Evolutionary conservation across 2,113 vertebrate species (phyloP), one percentile per base, ranked within the genome.

Genomic region (Catagonus wagneri): DNA sequence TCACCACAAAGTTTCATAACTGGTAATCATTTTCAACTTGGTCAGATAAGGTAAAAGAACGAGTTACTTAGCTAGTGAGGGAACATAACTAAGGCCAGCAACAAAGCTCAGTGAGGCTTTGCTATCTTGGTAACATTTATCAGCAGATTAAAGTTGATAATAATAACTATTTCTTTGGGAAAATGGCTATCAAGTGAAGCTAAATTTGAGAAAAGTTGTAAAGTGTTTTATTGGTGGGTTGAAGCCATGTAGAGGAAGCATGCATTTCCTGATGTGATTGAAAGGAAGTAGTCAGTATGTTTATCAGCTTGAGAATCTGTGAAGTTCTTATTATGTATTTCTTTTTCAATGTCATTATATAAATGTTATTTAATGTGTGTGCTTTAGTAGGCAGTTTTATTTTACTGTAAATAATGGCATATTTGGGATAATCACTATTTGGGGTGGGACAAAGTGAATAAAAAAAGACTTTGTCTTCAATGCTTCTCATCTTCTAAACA

Each of bases 301-400:
- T 60, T 17, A 16, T 89, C 65, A 92, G 17, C 39, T 61, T 81
- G 11, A 90, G 19, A n/a, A 72, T 52, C 58, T 71, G 11, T 66
- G 22, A 44, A 56, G 58, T 14, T 80, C 36, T 93, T n/a, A 81
- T 75, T 78, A 52, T 60, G 7, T 68, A 63, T 50, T 61, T 86
- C 13, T 10, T 81, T 85, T 54, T 63, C 58, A 84, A 32, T 19
- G 2, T 75, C 66, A 81, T n/a, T 22, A 44, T 27, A 56, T 74
- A 14, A 54, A 81, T 27, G 2, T 58, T 39, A 68, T 56, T 75
- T 85, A 90, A 68, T n/a, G 17, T 56, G 13, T 75, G 14, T 74
- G 63, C 29, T 72, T 92, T 85, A 29, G 36, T 58, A 92, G 54
- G 71, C 10, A 85, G 50, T 95, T 90, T 85, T 66, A 60, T 85